A percentile compares a stretch with the other conserved stretches of the same genome.
Conservation (phyloP, 1,140 invertebrate genomes). For the Wiebesia pumilae region DNA sequence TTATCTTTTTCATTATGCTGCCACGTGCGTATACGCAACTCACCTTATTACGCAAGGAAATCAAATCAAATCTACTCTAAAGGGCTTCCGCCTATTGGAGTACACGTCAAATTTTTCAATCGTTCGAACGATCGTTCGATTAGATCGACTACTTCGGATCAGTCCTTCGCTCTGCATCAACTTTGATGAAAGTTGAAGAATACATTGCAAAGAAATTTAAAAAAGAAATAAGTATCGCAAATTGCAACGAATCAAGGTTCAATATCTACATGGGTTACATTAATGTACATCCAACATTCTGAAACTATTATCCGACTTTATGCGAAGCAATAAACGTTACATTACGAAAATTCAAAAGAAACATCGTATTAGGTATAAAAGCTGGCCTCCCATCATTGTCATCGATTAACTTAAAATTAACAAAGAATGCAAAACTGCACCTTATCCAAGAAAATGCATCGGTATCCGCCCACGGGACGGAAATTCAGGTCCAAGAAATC, state of each 20-base stretch:
- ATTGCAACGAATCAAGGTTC: no score
- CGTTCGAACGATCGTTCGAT: not conserved
- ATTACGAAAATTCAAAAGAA: no score
- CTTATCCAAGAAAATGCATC: no score
- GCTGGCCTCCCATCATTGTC: no score
- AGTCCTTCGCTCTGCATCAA: not conserved
- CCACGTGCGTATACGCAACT: not conserved
- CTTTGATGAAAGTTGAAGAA: not conserved
- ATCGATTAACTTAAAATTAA: no score
- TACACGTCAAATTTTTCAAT: not conserved
- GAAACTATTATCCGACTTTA: no score
- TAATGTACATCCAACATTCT: no score
- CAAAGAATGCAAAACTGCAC: no score
- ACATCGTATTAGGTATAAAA: no score
- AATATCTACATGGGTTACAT: no score
- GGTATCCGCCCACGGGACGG: not conserved
- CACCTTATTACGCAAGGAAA: not conserved
- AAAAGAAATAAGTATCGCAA: not conserved
- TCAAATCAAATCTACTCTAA: not conserved
- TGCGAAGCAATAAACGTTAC: no score
- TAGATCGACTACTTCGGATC: not conserved
- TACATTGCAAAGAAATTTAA: not conserved
- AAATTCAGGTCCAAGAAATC: not conserved
- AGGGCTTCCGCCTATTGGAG: slow-evolving; percentile 2
- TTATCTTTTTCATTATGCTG: slow-evolving; percentile 67